phyloP scores from a whole-genome alignment of 2,888 invertebrate species.

The Harpalus rufipes region DNA sequence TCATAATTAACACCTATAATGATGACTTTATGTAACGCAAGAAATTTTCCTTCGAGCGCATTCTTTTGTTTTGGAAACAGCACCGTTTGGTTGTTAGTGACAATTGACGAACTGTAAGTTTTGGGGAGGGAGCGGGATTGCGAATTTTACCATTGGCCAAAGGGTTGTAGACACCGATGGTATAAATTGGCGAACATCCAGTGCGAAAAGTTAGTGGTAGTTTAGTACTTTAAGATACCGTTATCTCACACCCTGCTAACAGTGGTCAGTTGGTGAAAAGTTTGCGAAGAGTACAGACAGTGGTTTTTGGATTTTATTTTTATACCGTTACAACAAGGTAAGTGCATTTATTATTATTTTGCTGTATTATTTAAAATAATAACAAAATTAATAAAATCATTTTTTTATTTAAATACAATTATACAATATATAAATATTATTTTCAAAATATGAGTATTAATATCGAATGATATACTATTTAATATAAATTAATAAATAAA shows the following conservation, averaged over 20 bases:
- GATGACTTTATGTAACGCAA: constrained; percentile 46
- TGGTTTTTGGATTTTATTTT: constrained; percentile 37
- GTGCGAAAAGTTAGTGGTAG: constrained; percentile 42
- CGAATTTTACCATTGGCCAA: constrained; percentile 53
- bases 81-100: not conserved
- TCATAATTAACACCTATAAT: constrained; percentile 42
- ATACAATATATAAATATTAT: no score
- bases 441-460: not conserved
- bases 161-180: constrained; percentile 40
- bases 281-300: constrained; percentile 33
- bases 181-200: constrained; percentile 38
- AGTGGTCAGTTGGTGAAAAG: constrained; percentile 40
- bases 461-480: not conserved
- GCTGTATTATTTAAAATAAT: not conserved
- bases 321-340: not conserved
- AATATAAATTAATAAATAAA: constrained; percentile 5
- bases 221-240: constrained; percentile 44
- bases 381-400: not conserved
- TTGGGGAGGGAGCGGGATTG: constrained; percentile 33
- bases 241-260: constrained; percentile 6
- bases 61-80: constrained; percentile 43
- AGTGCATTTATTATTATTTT: not conserved
- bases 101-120: constrained; percentile 9
- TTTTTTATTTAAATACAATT: not conserved
- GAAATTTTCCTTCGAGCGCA: constrained; percentile 37